Percentiles rank a stretch among this genome's conserved stretches.
These are phyloP conservation scores for Silvanus unidentatus DNA, from an alignment of 2,888 invertebrate genomes.

Conservation along the genomic window DNA sequence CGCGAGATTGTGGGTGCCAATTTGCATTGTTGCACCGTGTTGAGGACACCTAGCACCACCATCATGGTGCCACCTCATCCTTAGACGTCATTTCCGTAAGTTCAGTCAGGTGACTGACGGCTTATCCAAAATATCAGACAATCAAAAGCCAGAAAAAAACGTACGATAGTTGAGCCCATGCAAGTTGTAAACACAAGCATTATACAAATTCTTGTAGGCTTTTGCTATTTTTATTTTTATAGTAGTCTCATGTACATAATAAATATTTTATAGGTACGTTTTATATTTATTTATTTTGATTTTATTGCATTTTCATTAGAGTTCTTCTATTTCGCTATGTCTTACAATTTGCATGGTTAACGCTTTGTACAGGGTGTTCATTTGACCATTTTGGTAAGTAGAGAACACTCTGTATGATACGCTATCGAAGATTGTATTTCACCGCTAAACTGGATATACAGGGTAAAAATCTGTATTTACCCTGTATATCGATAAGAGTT, in stretches of 20 bases:
- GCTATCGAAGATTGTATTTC: too few relatives aligned
- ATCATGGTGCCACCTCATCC: neutral
- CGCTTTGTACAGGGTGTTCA: neutral
- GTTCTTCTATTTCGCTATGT: constrained; percentile 5
- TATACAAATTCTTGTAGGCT: too few relatives aligned
- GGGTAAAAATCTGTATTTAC: too few relatives aligned
- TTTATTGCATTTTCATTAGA: too few relatives aligned
- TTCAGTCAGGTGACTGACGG: neutral
- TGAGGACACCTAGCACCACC: constrained; percentile 61
- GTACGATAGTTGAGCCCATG: neutral
- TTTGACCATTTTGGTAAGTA: constrained; percentile 5
- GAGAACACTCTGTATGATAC: too few relatives aligned
- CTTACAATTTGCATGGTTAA: constrained; percentile 12
- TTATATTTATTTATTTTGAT: too few relatives aligned
- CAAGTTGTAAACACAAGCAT: constrained; percentile 1
- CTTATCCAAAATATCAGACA: neutral
- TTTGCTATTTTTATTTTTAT: too few relatives aligned
- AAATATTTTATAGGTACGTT: too few relatives aligned
- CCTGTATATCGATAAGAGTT: too few relatives aligned
- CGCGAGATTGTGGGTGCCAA: constrained; percentile 85
- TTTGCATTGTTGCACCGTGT: constrained; percentile 84
- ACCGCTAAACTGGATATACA: too few relatives aligned
- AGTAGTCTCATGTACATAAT: too few relatives aligned
- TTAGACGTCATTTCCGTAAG: constrained; percentile 1
- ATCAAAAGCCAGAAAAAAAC: too few relatives aligned